phyloP scores from a whole-genome alignment of 2,888 invertebrate species.

The Corythucha ciliata region DNA sequence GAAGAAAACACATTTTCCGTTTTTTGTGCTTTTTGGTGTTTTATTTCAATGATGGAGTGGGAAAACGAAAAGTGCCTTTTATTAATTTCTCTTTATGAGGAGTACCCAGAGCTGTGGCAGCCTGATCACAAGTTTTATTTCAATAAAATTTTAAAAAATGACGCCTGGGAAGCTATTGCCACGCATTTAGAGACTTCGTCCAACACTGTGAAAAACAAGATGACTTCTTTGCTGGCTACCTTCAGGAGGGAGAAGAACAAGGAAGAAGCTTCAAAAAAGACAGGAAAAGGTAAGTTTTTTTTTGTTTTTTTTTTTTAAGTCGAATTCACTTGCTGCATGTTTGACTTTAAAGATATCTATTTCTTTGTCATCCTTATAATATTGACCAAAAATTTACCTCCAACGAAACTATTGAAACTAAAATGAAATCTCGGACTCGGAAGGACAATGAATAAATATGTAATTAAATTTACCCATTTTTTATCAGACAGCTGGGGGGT shows the following conservation, averaged over 20 bases:
- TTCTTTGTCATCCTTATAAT: conserved; percentile 2
- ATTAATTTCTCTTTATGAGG: conserved; percentile 17
- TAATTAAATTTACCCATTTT: conserved; percentile 9
- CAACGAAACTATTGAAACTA: conserved; percentile 2
- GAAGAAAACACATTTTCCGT: too few relatives aligned
- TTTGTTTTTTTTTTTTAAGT: too few relatives aligned
- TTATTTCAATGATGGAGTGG: conserved; percentile 18
- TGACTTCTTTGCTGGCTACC: too few relatives aligned
- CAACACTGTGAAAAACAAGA: too few relatives aligned
- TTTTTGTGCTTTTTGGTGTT: too few relatives aligned
- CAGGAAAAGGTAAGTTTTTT: too few relatives aligned
- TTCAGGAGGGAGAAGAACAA: too few relatives aligned
- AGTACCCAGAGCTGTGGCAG: conserved; percentile 12
- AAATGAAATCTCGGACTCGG: conserved; percentile 3
- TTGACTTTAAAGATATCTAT: too few relatives aligned
- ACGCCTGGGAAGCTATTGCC: conserved; percentile 21
- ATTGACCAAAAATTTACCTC: conserved; percentile 1
- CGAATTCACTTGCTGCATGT: too few relatives aligned
- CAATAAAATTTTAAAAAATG: conserved; percentile 18
- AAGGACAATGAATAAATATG: conserved; percentile 12
- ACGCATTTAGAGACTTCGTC: conserved; percentile 10
- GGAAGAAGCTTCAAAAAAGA: too few relatives aligned
- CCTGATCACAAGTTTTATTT: conserved; percentile 18
- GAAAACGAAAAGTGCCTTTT: conserved; percentile 15
- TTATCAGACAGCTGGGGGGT: too few relatives aligned